phyloP scores from a whole-genome alignment of 1,140 invertebrate species.

The Eupristina koningsbergeri region DNA sequence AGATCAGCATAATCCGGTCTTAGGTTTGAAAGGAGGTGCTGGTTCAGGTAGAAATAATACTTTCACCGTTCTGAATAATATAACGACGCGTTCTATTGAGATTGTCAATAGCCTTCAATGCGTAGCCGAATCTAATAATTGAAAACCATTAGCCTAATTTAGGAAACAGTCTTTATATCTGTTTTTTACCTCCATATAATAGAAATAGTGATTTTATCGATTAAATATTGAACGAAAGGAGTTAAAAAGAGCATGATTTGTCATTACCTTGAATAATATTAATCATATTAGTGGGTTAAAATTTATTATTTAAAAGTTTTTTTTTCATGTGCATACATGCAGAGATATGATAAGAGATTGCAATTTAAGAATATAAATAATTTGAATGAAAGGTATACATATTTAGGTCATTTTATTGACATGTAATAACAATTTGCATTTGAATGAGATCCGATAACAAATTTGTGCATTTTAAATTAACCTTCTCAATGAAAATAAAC shows the following conservation, averaged over 20 bases:
- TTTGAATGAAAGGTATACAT: neutral
- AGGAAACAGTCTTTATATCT: constrained; percentile 4
- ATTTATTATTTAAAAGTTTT: neutral
- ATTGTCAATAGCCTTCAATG: neutral
- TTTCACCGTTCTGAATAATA: constrained; percentile 23
- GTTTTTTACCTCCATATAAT: neutral
- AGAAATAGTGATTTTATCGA: constrained; percentile 2
- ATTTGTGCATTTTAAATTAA: neutral
- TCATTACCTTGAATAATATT: neutral
- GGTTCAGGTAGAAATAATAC: constrained; percentile 12
- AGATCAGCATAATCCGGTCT: constrained; percentile 30
- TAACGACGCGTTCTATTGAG: neutral
- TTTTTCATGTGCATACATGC: neutral
- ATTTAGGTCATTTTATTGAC: neutral
- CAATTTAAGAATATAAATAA: no score
- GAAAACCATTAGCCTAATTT: constrained; percentile 32
- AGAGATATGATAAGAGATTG: neutral
- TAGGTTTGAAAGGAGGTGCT: neutral
- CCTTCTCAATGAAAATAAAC: no score
- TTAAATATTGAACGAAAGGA: neutral
- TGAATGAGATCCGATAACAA: neutral
- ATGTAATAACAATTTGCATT: neutral
- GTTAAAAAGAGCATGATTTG: neutral
- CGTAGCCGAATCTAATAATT: neutral
- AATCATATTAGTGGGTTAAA: neutral